Conservation (phyloP, 2,888 invertebrate species). For the Heliconius charithonia region DNA sequence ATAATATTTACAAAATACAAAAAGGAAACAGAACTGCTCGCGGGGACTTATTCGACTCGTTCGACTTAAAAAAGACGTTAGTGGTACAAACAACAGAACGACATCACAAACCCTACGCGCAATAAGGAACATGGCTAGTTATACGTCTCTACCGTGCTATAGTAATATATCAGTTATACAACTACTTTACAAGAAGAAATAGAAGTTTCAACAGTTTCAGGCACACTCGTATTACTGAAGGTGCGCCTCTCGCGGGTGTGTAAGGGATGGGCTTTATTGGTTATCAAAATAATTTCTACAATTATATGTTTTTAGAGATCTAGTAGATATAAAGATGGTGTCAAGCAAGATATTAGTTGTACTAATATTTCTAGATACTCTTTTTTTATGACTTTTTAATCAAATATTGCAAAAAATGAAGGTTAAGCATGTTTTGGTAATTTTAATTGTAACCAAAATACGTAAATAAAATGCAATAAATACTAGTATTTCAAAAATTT, state of each 20-base stretch:
- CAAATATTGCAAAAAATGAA: no score
- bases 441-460: no score
- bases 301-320: neutral
- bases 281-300: neutral
- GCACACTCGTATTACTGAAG: conserved; percentile 53
- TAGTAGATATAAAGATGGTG: no score
- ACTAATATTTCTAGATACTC: no score
- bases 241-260: conserved; percentile 32
- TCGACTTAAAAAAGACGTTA: conserved; percentile 48
- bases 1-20: conserved; percentile 80
- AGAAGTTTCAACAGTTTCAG: conserved; percentile 64
- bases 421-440: no score
- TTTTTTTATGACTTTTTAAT: no score
- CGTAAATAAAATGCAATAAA: no score
- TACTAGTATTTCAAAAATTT: no score
- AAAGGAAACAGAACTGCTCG: conserved; percentile 53
- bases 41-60: conserved; percentile 40
- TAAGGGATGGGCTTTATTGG: neutral
- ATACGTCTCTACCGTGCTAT: conserved; percentile 72
- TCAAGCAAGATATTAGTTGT: no score
- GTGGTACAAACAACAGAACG: conserved; percentile 64
- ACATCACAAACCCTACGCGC: conserved; percentile 67
- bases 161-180: conserved; percentile 60
- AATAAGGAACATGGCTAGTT: conserved; percentile 76
- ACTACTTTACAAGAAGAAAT: conserved; percentile 77